Evolutionary conservation across 2,797 vertebrate species (phyloP).

Genomic region (Dipus sagitta): DNA sequence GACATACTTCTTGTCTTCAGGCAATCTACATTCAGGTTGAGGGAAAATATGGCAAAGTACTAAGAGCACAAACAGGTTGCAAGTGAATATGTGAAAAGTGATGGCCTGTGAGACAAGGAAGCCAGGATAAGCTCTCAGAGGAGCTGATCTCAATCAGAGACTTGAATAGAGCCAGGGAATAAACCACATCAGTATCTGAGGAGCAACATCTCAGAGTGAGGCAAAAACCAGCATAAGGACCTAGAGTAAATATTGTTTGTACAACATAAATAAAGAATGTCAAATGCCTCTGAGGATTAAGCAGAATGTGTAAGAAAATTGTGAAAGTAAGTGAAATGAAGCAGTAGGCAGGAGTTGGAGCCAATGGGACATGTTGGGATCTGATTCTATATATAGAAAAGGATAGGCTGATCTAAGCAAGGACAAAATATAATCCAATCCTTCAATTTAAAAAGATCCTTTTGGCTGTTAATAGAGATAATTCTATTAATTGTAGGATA

Average conservation of each 20-base stretch:
- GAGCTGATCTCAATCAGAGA: not conserved
- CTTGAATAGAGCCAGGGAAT: not conserved
- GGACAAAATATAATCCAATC: not conserved
- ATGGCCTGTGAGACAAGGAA: not conserved
- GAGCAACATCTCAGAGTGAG: not conserved
- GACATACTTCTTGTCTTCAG: not conserved
- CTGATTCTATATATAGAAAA: not conserved
- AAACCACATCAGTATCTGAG: not conserved
- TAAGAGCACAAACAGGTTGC: not conserved
- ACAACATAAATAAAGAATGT: not conserved
- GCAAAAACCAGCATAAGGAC: not conserved
- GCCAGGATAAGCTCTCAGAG: not conserved
- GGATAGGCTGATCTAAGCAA: not conserved
- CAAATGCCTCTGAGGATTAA: not conserved
- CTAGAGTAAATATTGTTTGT: not conserved
- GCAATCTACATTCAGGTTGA: not conserved
- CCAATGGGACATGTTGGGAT: not conserved
- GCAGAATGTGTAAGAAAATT: not conserved
- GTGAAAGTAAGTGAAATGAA: not conserved
- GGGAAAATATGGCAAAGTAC: not conserved
- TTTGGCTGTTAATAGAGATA: not conserved
- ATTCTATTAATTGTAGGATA: not conserved
- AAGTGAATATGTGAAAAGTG: not conserved
- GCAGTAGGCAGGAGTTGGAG: not conserved
- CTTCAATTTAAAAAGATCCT: not conserved